phyloP scores from a whole-genome alignment of 2,113 vertebrate species.

The Notarius lentiginosus region DNA sequence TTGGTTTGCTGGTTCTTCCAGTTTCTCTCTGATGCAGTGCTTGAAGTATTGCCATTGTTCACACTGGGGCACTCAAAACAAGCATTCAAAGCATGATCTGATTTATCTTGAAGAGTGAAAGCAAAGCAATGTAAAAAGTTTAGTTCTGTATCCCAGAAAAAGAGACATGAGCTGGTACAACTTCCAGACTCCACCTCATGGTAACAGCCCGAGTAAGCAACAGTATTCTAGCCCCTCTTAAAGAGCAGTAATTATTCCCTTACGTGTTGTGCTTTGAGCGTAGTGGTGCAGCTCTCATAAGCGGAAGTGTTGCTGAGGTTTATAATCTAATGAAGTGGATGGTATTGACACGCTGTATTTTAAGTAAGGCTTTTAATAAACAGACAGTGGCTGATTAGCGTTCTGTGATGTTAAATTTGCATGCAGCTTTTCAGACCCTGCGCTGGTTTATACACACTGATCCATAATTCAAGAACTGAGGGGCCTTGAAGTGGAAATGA shows the following conservation, averaged over 20 bases:
- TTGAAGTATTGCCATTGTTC: not conserved
- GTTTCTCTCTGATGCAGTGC: not conserved
- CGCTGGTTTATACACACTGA: constrained; percentile 42
- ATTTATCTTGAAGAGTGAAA: not conserved
- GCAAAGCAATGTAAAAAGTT: not conserved
- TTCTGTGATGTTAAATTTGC: constrained; percentile 44
- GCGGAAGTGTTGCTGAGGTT: constrained; percentile 30
- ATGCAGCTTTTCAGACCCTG: constrained; percentile 42
- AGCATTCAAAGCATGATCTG: not conserved
- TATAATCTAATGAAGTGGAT: constrained; percentile 39
- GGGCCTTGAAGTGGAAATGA: constrained; percentile 75
- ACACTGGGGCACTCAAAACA: not conserved
- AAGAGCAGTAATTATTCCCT: constrained; percentile 47
- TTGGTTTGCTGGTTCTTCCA: not conserved
- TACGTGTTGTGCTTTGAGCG: constrained; percentile 25
- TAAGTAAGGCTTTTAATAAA: constrained; percentile 38
- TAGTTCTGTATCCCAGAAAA: not conserved
- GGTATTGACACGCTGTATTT: constrained; percentile 35
- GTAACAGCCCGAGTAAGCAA: constrained; percentile 32
- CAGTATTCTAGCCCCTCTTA: constrained; percentile 31
- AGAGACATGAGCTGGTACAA: constrained; percentile 12
- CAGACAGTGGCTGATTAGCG: not conserved
- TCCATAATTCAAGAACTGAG: constrained; percentile 64
- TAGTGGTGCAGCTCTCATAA: not conserved
- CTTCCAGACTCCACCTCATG: constrained; percentile 40